Evolutionary conservation across 2,797 vertebrate genomes (phyloP).

Genomic region (Parambassis ranga): DNA sequence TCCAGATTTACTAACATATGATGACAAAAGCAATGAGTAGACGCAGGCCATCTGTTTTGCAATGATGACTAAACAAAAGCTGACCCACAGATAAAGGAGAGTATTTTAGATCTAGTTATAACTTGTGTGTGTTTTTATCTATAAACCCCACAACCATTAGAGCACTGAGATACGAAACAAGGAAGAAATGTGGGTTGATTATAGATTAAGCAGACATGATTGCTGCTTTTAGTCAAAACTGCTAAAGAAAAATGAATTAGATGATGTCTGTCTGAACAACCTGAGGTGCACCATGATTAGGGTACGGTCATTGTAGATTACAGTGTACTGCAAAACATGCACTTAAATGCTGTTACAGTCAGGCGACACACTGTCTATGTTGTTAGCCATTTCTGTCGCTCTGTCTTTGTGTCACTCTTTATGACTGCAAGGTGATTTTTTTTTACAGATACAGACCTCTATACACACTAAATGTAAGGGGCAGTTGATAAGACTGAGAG

Average conservation of each 20-base stretch:
- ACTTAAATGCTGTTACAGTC: conserved; percentile 1
- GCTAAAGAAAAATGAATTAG: conserved; percentile 23
- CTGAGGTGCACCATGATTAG: conserved; percentile 35
- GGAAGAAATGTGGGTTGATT: not conserved
- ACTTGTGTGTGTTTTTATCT: not conserved
- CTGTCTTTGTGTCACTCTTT: conserved; percentile 38
- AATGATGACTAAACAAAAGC: too few species aligned
- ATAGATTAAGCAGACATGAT: conserved; percentile 3
- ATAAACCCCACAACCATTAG: not conserved
- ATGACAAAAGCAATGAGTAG: not conserved
- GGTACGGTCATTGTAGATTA: conserved; percentile 57
- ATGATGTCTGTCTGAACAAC: conserved; percentile 21
- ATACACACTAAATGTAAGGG: too few species aligned
- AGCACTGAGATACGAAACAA: not conserved
- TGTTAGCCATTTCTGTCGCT: conserved; percentile 15
- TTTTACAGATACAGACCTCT: conserved; percentile 16
- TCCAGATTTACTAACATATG: conserved; percentile 1
- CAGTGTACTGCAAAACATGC: conserved; percentile 29
- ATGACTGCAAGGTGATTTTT: conserved; percentile 5
- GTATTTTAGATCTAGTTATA: too few species aligned
- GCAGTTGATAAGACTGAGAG: too few species aligned
- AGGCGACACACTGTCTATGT: conserved; percentile 18
- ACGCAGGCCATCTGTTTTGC: not conserved
- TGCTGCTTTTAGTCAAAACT: conserved; percentile 3
- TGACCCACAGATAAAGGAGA: too few species aligned